phyloP scores from a whole-genome alignment of 2,113 vertebrate species.

The Eira barbara region DNA sequence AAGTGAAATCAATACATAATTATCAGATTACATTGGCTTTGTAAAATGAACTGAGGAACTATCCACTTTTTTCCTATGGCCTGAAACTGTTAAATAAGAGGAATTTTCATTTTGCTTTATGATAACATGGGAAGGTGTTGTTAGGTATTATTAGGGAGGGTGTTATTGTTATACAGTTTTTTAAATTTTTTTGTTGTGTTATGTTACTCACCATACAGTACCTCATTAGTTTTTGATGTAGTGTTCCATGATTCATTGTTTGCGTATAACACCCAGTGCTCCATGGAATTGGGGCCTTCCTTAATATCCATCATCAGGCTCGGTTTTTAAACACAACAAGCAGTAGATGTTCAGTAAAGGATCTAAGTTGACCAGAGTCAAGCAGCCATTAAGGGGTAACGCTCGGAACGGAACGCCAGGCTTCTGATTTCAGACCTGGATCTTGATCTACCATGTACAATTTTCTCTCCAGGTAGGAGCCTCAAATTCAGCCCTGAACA shows the following conservation, averaged over 20 bases:
- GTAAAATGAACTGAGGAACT: neutral
- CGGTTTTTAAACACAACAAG: neutral
- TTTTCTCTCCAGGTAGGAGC: neutral
- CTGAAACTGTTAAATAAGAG: constrained; percentile 23
- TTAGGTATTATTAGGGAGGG: neutral
- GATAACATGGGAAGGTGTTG: neutral
- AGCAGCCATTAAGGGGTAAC: neutral
- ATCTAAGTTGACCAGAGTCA: neutral
- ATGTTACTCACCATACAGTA: too few relatives aligned
- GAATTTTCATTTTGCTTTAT: constrained; percentile 37
- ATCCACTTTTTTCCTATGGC: neutral
- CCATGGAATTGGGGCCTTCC: too few relatives aligned
- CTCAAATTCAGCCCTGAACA: neutral
- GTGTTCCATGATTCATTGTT: too few relatives aligned
- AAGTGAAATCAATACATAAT: constrained; percentile 31
- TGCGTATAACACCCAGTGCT: too few relatives aligned
- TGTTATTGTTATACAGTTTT: neutral
- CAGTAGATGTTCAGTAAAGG: neutral
- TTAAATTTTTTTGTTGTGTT: too few relatives aligned
- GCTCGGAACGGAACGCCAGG: neutral
- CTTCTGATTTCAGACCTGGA: neutral
- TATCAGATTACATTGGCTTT: constrained; percentile 1
- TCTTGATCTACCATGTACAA: neutral
- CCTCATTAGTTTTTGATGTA: too few relatives aligned
- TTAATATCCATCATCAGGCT: too few relatives aligned